These are phyloP conservation scores for Ridgeia piscesae DNA, from an alignment of 1,140 invertebrate genomes.

Conservation along the genomic window DNA sequence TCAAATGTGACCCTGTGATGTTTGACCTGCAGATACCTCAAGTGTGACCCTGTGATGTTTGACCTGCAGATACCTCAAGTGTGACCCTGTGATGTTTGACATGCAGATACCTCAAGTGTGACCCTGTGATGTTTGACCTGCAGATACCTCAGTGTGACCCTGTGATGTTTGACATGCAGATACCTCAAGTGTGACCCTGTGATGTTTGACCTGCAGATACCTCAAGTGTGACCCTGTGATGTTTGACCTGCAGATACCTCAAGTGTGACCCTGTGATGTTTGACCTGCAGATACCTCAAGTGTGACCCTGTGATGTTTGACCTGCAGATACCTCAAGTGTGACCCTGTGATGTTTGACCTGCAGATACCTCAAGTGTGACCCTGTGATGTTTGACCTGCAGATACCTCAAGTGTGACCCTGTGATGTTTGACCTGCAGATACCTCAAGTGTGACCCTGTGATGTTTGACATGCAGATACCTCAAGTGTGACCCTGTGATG, in stretches of 20 bases:
- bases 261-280: constrained; percentile 87
- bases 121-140: neutral
- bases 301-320: too few species aligned
- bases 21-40: neutral
- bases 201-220: neutral
- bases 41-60: neutral
- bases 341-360: neutral
- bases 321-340: constrained; percentile 1
- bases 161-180: neutral
- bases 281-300: constrained; percentile 85
- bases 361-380: neutral
- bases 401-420: too few species aligned
- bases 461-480: neutral
- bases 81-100: neutral
- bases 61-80: neutral
- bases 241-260: constrained; percentile 67
- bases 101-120: too few species aligned
- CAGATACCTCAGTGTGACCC: constrained; percentile 70
- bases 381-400: too few species aligned
- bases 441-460: constrained; percentile 67
- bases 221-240: neutral
- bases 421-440: constrained; percentile 58
- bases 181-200: neutral
- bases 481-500: neutral
- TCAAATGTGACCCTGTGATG: constrained; percentile 62